Conservation (phyloP, 1,140 invertebrate genomes). For the Saccostrea cuccullata region DNA sequence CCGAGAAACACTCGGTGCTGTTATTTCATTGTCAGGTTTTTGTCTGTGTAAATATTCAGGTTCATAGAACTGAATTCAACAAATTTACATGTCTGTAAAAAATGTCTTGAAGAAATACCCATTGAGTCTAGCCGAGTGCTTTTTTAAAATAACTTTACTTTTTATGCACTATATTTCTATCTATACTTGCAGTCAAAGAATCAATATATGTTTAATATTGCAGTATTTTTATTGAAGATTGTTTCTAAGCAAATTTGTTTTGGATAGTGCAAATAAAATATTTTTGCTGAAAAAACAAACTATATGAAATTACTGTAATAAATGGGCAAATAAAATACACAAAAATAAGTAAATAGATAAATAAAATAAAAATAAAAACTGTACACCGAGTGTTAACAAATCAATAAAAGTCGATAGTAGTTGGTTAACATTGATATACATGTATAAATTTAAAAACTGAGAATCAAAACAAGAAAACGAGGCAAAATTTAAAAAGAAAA, state of each 20-base stretch:
- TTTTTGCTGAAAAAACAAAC: neutral
- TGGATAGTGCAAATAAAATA: neutral
- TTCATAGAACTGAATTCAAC: slow-evolving; percentile 31
- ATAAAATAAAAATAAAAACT: neutral
- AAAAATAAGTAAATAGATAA: neutral
- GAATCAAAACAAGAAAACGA: too few species aligned
- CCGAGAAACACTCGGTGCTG: slow-evolving; percentile 6
- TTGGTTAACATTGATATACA: too few species aligned
- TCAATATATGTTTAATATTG: neutral
- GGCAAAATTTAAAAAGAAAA: too few species aligned
- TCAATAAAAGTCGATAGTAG: too few species aligned
- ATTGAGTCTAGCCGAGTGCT: slow-evolving; percentile 32
- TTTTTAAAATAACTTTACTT: slow-evolving; percentile 14
- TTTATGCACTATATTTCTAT: neutral
- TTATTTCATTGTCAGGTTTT: slow-evolving; percentile 32
- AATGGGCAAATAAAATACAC: neutral
- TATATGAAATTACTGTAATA: neutral
- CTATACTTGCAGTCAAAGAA: neutral
- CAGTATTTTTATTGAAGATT: neutral
- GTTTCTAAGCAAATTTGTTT: slow-evolving; percentile 5
- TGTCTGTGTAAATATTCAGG: slow-evolving; percentile 32
- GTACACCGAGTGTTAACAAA: too few species aligned
- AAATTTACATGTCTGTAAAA: slow-evolving; percentile 36
- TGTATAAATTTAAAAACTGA: too few species aligned
- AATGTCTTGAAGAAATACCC: slow-evolving; percentile 15